phyloP scores from a whole-genome alignment of 30 jellyfish, hydroid and myxozoan species.

The Morbakka virulenta region DNA sequence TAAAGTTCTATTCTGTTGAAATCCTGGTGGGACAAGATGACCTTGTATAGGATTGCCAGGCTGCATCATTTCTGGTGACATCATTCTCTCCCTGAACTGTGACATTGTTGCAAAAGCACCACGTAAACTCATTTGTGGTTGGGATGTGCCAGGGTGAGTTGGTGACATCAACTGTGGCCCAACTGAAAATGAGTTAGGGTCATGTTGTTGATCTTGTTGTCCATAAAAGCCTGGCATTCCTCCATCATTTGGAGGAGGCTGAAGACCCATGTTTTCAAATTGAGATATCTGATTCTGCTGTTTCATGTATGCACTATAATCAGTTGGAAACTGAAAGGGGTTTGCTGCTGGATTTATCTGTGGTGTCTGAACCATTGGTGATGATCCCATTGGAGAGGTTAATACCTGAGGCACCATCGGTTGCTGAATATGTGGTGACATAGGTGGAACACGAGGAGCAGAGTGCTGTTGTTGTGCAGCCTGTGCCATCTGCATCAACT shows the following conservation, averaged over 20 bases:
- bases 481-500: slow-evolving; percentile 52
- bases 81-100: slow-evolving; percentile 39
- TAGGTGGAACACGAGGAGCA: slow-evolving; percentile 61
- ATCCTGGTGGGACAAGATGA: slow-evolving; percentile 65
- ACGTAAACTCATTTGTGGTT: slow-evolving; percentile 34
- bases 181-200: slow-evolving; percentile 31
- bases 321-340: slow-evolving; percentile 82
- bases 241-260: slow-evolving; percentile 60
- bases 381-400: slow-evolving; percentile 62
- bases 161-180: slow-evolving; percentile 54
- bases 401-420: slow-evolving; percentile 60
- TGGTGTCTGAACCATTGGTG: slow-evolving; percentile 66
- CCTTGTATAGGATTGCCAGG: slow-evolving; percentile 64
- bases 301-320: slow-evolving; percentile 49
- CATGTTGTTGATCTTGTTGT: slow-evolving; percentile 52
- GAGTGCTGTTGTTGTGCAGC: slow-evolving; percentile 72
- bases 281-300: slow-evolving; percentile 74
- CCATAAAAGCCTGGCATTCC: slow-evolving; percentile 37
- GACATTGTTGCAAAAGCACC: slow-evolving; percentile 52
- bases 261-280: slow-evolving; percentile 52
- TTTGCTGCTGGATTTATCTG: slow-evolving; percentile 37
- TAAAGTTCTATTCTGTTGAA: background rate
- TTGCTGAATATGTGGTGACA: slow-evolving; percentile 69
- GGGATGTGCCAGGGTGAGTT: slow-evolving; percentile 12
- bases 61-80: slow-evolving; percentile 44